Percentiles rank a stretch among this genome's conserved stretches.
phyloP scores from a whole-genome alignment of 2,113 vertebrate genomes.

The Aepyceros melampus region DNA sequence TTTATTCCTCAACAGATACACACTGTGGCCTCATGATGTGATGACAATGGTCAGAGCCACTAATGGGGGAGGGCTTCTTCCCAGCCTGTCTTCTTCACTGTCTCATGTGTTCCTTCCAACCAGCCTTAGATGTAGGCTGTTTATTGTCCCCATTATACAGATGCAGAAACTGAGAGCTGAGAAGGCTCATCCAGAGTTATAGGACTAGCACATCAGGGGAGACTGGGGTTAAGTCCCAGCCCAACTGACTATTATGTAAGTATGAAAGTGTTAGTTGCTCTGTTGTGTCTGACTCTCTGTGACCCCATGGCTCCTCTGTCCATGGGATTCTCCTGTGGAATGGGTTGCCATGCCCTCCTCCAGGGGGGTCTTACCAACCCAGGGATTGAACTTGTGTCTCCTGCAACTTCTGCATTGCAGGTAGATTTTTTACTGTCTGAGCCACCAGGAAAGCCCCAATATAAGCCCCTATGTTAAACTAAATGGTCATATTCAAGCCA shows the following conservation, averaged over 20 bases:
- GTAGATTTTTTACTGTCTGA: neutral
- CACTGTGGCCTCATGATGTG: neutral
- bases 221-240: neutral
- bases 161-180: neutral
- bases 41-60: neutral
- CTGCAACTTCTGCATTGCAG: neutral
- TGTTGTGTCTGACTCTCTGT: neutral
- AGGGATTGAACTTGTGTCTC: neutral
- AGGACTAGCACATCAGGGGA: neutral
- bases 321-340: neutral
- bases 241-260: rapidly evolving
- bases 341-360: neutral
- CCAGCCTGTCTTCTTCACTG: neutral
- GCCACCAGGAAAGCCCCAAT: neutral
- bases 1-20: neutral
- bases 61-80: neutral
- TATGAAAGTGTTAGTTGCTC: neutral
- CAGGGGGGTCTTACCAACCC: neutral
- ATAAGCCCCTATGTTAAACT: neutral
- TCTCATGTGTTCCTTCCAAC: neutral
- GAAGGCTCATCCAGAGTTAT: neutral
- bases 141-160: neutral
- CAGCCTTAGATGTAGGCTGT: neutral
- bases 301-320: neutral
- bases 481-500: neutral